Percentiles rank a stretch among this genome's conserved stretches.
Conservation (phyloP, 2,797 vertebrate species). For the Lophius americanus region DNA sequence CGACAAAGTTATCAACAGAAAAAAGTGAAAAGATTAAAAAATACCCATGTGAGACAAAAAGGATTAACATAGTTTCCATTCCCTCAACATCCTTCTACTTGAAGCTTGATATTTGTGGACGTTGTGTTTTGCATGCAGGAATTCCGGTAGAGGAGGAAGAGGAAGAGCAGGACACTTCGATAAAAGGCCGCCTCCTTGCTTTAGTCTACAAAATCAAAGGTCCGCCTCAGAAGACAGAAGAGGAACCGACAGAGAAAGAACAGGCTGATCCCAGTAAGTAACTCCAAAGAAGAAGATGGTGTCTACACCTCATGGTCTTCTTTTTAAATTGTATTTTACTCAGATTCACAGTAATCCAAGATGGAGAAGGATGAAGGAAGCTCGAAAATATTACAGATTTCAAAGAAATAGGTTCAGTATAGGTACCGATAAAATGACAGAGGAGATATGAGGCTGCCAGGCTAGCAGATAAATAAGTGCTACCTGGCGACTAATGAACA, state of each 20-base stretch:
- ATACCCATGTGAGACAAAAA: too few species aligned
- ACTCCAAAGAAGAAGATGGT: not conserved
- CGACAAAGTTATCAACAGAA: too few species aligned
- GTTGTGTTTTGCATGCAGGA: conserved; percentile 76
- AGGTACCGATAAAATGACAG: not conserved
- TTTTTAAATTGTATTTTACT: not conserved
- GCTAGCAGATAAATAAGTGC: not conserved
- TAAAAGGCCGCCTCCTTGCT: conserved; percentile 90
- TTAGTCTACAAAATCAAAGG: conserved; percentile 95
- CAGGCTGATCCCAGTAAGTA: conserved; percentile 89
- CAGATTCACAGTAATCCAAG: not conserved
- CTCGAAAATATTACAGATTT: too few species aligned
- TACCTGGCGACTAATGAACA: conserved; percentile 41
- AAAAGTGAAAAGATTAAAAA: too few species aligned
- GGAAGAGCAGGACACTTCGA: conserved; percentile 89
- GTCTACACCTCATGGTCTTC: conserved; percentile 1
- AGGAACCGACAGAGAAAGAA: conserved; percentile 85
- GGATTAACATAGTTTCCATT: too few species aligned
- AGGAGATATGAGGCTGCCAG: not conserved
- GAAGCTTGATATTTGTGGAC: too few species aligned
- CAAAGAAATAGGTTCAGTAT: too few species aligned
- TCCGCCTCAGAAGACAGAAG: conserved; percentile 87
- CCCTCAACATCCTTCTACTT: too few species aligned
- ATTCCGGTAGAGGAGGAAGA: conserved; percentile 94
- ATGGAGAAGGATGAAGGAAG: not conserved